Percentiles rank a stretch among this genome's conserved stretches.
These are phyloP conservation scores for Pseudochirops corinnae DNA, from an alignment of 2,797 vertebrate species.

Conservation along the genomic window DNA sequence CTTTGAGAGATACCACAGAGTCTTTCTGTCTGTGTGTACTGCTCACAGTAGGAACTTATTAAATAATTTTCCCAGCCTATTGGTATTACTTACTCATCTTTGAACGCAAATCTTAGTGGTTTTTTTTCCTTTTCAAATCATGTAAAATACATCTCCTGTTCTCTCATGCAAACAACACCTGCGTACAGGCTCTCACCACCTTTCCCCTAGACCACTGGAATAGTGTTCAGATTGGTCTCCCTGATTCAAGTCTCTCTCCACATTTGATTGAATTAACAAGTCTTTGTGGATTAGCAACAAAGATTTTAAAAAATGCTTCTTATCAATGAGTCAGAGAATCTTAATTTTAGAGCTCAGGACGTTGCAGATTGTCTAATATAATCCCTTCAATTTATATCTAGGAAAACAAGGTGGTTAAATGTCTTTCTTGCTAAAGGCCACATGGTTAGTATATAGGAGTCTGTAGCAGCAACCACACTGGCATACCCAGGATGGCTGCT, in stretches of 20 bases:
- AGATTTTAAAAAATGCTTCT: neutral
- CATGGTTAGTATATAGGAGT: neutral
- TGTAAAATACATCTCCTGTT: neutral
- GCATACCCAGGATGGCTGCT: no score
- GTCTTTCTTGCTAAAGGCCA: neutral
- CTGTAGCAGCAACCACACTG: no score
- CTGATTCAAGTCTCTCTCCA: neutral
- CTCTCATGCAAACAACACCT: neutral
- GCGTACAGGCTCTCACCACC: neutral
- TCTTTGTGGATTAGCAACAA: neutral
- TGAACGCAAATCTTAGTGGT: neutral
- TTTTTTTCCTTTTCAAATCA: neutral
- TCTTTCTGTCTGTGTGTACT: neutral
- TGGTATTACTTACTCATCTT: neutral
- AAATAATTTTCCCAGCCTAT: neutral
- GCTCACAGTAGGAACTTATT: neutral
- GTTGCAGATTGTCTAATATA: neutral
- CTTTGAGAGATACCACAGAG: neutral
- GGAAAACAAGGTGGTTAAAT: neutral
- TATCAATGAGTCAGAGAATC: neutral
- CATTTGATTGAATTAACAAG: neutral
- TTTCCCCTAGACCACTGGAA: neutral
- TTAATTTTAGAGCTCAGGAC: neutral
- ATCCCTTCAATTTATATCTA: neutral
- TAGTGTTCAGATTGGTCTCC: neutral